Base-by-base conservation (phyloP, 1,140 invertebrate species). In the Theocolax elegans region DNA sequence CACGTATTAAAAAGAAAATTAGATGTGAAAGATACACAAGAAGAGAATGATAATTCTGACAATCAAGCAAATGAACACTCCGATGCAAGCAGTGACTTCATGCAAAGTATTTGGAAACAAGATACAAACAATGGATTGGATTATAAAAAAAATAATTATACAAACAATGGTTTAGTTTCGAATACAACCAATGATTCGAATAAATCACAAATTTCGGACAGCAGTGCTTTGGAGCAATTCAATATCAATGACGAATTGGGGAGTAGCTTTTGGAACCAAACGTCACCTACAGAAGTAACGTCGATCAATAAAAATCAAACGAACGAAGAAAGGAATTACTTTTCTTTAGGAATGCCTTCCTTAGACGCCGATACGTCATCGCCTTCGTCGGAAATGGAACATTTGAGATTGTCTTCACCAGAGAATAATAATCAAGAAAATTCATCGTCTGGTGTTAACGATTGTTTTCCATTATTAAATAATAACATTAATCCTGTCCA, bases 341-440 rank as follows among this genome's bases (percentile, higher is more conserved):
- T 87, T 70, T 83, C 85, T 7, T 79, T 87, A 74, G 79, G 87
- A 13, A 79, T 87, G 75, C 86, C 86, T 48, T 83, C 87, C 1
- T 49, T 84, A 29, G 72, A 78, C 49, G 81, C 72, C 42, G 79
- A 79, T 68, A 56, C 83, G 15, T 78, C 80, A 15, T 83, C 83
- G 13, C 83, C 82, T 53, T 80, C 86, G 38, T 69, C 79, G 15
- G 84, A 88, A 75, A 87, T 89, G 73, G 81, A 87, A 73, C 86
- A 87, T n/a, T 74, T 89, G 38, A 81, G 83, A 69, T 62, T 88
- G 9, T 85, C 82, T 8, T 86, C 84, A n/a, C 84, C 85, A 3
- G 76, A 71, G 3, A 31, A 72, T 13, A 69, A 68, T 42, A 71
- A 69, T 25, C 74, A 76, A 42, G 72, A 76, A 49, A 71, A 71